Conservation (phyloP, 2,113 vertebrate genomes). For the Hylia prasina region DNA sequence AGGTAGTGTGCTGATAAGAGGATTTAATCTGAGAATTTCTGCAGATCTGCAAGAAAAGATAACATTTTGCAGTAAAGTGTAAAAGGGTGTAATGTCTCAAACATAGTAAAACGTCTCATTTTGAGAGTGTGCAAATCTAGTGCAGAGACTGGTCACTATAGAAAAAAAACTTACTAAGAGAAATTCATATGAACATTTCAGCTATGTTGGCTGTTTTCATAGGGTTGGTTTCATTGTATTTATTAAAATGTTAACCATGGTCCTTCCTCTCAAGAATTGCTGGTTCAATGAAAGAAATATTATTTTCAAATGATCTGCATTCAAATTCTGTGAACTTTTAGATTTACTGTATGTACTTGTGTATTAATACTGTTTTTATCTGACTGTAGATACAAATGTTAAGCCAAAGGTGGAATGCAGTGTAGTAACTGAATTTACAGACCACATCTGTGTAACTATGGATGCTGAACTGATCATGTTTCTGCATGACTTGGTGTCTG, state of each 20-base stretch:
- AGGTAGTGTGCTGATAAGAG: neutral
- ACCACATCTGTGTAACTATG: constrained; percentile 99
- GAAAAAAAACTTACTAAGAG: neutral
- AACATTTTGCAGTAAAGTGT: neutral
- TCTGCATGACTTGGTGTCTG: constrained; percentile 95
- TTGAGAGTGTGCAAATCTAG: neutral
- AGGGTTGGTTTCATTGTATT: neutral
- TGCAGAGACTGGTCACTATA: neutral
- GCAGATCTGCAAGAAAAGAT: neutral
- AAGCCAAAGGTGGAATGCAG: constrained; percentile 98
- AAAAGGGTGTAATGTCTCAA: neutral
- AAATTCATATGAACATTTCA: neutral
- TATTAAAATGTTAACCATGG: neutral
- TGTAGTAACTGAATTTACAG: constrained; percentile 97
- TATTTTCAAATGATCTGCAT: neutral
- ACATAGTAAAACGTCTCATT: neutral
- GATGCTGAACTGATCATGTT: constrained; percentile 99
- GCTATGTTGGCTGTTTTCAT: neutral
- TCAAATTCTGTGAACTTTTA: neutral
- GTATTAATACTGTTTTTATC: neutral
- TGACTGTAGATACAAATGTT: constrained; percentile 79
- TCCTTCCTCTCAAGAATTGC: neutral
- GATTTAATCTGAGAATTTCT: neutral
- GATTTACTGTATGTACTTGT: neutral
- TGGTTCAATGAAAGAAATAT: neutral